Evolutionary conservation across 2,113 vertebrate genomes (phyloP), one percentile per base, ranked within the genome.

Genomic region (Hyla sarda): DNA sequence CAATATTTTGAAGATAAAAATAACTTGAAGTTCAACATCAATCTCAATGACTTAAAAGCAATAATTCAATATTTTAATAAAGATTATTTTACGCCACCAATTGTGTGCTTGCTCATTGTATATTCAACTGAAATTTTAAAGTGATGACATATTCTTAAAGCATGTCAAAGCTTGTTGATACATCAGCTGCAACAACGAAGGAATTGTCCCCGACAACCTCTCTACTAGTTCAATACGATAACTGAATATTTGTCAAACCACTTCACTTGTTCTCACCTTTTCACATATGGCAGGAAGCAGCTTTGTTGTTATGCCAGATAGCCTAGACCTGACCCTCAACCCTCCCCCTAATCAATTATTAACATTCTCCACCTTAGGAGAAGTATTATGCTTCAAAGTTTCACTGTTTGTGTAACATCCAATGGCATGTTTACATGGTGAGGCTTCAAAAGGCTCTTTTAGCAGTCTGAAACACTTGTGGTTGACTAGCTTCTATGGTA

Each of bases 351-450:
- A 89, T 88, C 87, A 89, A 89, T 87, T 87, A 88, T 85, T 88
- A 88, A 87, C 84, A 82, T 87, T 88, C 82, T 86, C 81, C 82
- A 82, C 74, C 76, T 73, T 82, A 74, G 30, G 41, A 87, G 78
- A 86, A 87, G 85, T 87, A 82, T 87, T 87, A 74, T 88, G 84
- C 86, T 88, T 87, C 84, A 88, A 87, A 88, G 88, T 89, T 87
- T 73, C 45, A 84, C 48, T 89, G 87, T 90, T 90, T 88, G 88
- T 86, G 87, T 88, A 88, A 73, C 83, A 87, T 89, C 84, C 82
- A 84, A 76, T 89, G 88, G 83, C 81, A 88, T 87, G 87, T 89
- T 89, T 87, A 89, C 89, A 88, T 85, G 88, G 87, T 89, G 54
- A 58, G 80, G 86, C 88, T 88, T 90, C 88, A 88, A 88, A 86